Conservation (phyloP, 2,797 vertebrate species). For the Spinibarbus caldwelli region DNA sequence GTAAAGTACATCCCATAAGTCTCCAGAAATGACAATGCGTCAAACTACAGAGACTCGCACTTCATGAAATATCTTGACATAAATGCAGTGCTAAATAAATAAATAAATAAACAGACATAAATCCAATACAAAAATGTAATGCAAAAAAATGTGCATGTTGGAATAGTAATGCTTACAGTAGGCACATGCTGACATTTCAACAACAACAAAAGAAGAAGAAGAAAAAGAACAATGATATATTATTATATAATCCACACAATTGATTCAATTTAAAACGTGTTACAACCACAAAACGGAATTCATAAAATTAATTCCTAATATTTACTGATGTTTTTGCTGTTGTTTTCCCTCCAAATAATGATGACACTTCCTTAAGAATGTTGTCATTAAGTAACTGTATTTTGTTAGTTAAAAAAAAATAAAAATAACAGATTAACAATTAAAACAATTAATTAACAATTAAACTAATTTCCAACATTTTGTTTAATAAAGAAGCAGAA, state of each 20-base stretch:
- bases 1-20: background rate
- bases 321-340: background rate
- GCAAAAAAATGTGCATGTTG: too few relatives aligned
- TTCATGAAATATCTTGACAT: background rate
- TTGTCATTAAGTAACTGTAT: background rate
- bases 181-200: background rate
- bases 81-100: background rate
- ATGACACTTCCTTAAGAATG: background rate
- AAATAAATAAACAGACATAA: too few relatives aligned
- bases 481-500: background rate
- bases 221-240: background rate
- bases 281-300: background rate
- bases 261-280: background rate
- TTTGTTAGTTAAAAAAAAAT: background rate
- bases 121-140: background rate
- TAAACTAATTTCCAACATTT: background rate
- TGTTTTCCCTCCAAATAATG: background rate
- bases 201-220: too few relatives aligned
- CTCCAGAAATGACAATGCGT: background rate
- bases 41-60: background rate
- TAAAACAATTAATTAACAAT: background rate
- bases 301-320: background rate
- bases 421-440: background rate
- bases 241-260: background rate
- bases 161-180: background rate